Conservation (phyloP, 2,888 invertebrate species). For the Amiota minor region DNA sequence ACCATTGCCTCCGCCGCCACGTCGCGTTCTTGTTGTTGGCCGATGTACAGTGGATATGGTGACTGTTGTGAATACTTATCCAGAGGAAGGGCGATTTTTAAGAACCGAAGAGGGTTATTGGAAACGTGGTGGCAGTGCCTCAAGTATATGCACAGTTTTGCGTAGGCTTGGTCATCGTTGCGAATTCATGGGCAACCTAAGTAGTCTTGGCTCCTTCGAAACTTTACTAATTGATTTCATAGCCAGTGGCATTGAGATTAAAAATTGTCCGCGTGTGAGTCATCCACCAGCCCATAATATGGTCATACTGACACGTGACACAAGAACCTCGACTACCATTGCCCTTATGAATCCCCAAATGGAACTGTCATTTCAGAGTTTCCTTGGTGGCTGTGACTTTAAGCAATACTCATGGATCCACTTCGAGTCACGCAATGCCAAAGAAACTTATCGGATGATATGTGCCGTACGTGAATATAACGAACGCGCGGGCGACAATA, state of each 20-base stretch:
- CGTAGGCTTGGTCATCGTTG: conserved; percentile 75
- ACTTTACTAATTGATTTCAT: conserved; percentile 76
- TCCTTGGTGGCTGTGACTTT: conserved; percentile 75
- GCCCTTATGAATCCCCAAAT: conserved; percentile 76
- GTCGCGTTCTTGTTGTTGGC: conserved; percentile 76
- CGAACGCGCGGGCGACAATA: conserved; percentile 51
- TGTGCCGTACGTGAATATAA: conserved; percentile 74
- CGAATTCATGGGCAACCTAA: conserved; percentile 78
- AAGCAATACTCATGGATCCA: conserved; percentile 79
- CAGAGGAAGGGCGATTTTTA: conserved; percentile 78
- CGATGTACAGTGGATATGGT: conserved; percentile 79
- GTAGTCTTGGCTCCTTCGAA: conserved; percentile 73
- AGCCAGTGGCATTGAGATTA: conserved; percentile 75
- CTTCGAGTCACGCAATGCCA: conserved; percentile 78
- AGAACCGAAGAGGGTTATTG: conserved; percentile 76
- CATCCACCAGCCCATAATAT: conserved; percentile 76
- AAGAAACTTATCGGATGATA: conserved; percentile 76
- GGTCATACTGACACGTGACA: conserved; percentile 75
- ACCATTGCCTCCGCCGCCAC: conserved; percentile 37
- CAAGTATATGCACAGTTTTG: conserved; percentile 79
- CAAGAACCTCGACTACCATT: conserved; percentile 77
- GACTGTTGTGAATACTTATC: conserved; percentile 76
- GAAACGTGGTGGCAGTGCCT: conserved; percentile 82
- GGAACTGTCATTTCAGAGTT: conserved; percentile 71
- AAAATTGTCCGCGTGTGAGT: conserved; percentile 74